Conservation (phyloP, 2,113 vertebrate genomes). For the Acanthochromis polyacanthus region DNA sequence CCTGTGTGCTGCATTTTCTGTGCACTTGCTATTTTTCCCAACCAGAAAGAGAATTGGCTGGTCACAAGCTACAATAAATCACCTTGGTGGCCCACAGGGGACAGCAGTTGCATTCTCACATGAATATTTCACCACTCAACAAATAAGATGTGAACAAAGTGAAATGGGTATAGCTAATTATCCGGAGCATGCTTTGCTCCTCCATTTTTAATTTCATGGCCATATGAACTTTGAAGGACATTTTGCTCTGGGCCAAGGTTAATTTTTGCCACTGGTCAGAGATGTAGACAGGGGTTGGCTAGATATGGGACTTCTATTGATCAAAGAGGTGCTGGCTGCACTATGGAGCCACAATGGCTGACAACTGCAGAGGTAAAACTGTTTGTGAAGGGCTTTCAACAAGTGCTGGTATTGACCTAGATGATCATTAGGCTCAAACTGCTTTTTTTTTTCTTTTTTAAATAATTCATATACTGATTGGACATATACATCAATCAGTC, state of each 20-base stretch:
- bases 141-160: constrained; percentile 60
- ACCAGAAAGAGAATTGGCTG: constrained; percentile 24
- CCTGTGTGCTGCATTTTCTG: constrained; percentile 19
- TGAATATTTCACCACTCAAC: constrained; percentile 62
- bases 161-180: constrained; percentile 54
- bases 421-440: constrained; percentile 23
- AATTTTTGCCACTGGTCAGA: constrained; percentile 32
- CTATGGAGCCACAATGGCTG: constrained; percentile 1
- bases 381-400: constrained; percentile 25
- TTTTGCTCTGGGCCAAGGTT: constrained; percentile 27
- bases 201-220: constrained; percentile 48
- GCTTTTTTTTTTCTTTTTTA: neutral
- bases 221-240: constrained; percentile 42
- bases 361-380: constrained; percentile 11
- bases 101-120: constrained; percentile 51
- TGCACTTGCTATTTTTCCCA: constrained; percentile 27
- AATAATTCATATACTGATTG: constrained; percentile 14
- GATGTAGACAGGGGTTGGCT: neutral
- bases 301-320: constrained; percentile 7
- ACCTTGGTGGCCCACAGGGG: constrained; percentile 51
- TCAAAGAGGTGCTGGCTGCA: constrained; percentile 14
- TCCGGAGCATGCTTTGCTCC: constrained; percentile 10
- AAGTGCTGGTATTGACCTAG: constrained; percentile 3
- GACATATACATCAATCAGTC: neutral
- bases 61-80: constrained; percentile 55